A percentile compares a stretch with the other conserved stretches of the same genome.
Evolutionary conservation across 2,888 invertebrate genomes (phyloP).

Genomic region (Pandemis heparana): DNA sequence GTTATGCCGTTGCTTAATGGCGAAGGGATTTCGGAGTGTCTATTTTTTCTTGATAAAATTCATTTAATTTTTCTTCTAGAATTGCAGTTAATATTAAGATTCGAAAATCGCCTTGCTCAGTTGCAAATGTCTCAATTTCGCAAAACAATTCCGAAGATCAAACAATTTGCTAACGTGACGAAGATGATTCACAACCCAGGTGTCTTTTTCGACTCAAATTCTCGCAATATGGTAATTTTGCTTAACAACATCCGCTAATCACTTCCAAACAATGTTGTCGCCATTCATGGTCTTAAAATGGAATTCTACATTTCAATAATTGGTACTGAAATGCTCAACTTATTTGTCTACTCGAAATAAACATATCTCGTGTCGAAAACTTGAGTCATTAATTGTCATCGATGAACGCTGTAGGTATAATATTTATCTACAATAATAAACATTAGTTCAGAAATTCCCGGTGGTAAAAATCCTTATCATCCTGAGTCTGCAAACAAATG

Average conservation of each 20-base stretch:
- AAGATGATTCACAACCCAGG: slow-evolving; percentile 11
- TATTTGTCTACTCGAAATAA: neutral
- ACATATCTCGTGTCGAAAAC: too few relatives aligned
- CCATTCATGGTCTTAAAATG: neutral
- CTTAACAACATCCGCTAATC: neutral
- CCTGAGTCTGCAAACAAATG: slow-evolving; percentile 62
- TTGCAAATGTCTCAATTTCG: too few relatives aligned
- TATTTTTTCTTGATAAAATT: too few relatives aligned
- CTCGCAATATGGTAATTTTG: neutral
- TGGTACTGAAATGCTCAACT: neutral
- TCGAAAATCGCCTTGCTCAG: too few relatives aligned
- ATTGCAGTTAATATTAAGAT: too few relatives aligned
- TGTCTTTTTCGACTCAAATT: slow-evolving; percentile 18
- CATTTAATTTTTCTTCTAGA: too few relatives aligned
- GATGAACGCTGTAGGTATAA: too few relatives aligned
- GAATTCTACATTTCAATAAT: too few relatives aligned
- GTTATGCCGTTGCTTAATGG: too few relatives aligned
- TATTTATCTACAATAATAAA: neutral
- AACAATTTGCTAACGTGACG: neutral
- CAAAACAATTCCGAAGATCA: too few relatives aligned
- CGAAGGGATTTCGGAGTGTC: too few relatives aligned
- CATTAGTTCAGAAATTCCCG: slow-evolving; percentile 27
- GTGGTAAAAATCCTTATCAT: slow-evolving; percentile 55
- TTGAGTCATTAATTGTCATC: too few relatives aligned
- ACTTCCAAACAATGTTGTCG: neutral